Conservation (phyloP, 2,888 invertebrate genomes). For the Sinotaia quadrata region DNA sequence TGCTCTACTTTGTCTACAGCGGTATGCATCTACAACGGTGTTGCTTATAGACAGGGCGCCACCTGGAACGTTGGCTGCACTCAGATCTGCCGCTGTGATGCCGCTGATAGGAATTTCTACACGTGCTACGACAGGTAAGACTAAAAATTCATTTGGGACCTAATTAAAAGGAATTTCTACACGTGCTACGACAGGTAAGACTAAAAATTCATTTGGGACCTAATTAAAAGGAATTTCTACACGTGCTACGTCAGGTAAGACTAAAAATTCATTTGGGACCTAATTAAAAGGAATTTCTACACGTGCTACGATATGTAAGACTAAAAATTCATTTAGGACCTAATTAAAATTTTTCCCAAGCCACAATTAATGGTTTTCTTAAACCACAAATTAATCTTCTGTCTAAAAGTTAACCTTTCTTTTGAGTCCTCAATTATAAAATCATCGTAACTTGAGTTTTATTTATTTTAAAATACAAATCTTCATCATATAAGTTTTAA, state of each 20-base stretch:
- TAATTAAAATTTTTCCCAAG: too few relatives aligned
- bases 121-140: constrained; percentile 21
- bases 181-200: constrained; percentile 10
- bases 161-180: constrained; percentile 12
- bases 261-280: too few relatives aligned
- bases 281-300: constrained; percentile 12
- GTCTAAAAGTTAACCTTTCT: too few relatives aligned
- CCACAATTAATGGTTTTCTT: too few relatives aligned
- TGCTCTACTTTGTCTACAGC: constrained; percentile 31
- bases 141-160: too few relatives aligned
- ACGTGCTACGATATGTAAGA: constrained; percentile 6
- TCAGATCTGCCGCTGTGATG: constrained; percentile 22
- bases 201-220: too few relatives aligned
- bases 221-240: constrained; percentile 12
- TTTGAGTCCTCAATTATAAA: too few relatives aligned
- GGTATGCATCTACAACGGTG: constrained; percentile 26
- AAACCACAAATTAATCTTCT: too few relatives aligned
- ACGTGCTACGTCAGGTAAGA: constrained; percentile 8
- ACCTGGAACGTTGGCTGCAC: constrained; percentile 24
- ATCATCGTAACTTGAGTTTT: too few relatives aligned
- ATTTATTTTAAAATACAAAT: too few relatives aligned
- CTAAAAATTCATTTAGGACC: too few relatives aligned
- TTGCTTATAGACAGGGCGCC: constrained; percentile 15
- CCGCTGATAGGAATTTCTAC: constrained; percentile 18
- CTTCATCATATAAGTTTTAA: too few relatives aligned